Base-by-base conservation (phyloP, 1,140 invertebrate species). In the Sesamia nonagrioides region DNA sequence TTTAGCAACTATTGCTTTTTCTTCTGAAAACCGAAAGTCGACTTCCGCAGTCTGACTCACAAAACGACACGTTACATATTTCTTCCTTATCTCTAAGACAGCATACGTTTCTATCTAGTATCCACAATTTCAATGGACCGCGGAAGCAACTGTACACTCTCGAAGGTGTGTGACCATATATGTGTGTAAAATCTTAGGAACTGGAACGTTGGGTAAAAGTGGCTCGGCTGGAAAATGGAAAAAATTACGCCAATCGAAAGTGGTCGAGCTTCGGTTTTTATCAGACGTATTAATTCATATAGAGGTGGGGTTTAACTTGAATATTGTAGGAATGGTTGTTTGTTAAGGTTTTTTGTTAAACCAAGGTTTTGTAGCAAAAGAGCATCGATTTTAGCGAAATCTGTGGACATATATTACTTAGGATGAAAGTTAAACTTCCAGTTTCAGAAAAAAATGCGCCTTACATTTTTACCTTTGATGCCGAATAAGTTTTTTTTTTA, bases 161-260 rank as follows among this genome's bases (percentile, higher is more conserved):
- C n/a, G 33, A 72, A n/a, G 15, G 17, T 50, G 6, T 50, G 48
- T 52, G 4, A 8, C 69, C 69, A 42, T 72, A 72, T 72, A 72
- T 40, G 69, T 18, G 35, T 37, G 48, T 72, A 56, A 54, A 56
- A 54, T 50, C 50, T 35, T 27, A 54, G 17, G 27, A 17, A 72
- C 69, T 56, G 27, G 69, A 33, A 27, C 27, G 27, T 6, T 5
- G 1, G 15, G 69, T 72, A 72, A 72, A 72, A 72, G 69, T 72
- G 69, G 50, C 18, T 21, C 11, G 18, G 52, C 18, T 11, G 52
- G 52, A 52, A 42, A 21, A 50, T 27, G n/a, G 21, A 72, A 54
- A 72, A 72, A 72, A 48, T 13, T 6, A 15, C 13, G 27, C 2
- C 13, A 15, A 37, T 56, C 33, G 69, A 72, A 72, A 72, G 69